Evolutionary conservation across 2,113 vertebrate species (phyloP), one percentile per base, ranked within the genome.

Genomic region (Callithrix jacchus): DNA sequence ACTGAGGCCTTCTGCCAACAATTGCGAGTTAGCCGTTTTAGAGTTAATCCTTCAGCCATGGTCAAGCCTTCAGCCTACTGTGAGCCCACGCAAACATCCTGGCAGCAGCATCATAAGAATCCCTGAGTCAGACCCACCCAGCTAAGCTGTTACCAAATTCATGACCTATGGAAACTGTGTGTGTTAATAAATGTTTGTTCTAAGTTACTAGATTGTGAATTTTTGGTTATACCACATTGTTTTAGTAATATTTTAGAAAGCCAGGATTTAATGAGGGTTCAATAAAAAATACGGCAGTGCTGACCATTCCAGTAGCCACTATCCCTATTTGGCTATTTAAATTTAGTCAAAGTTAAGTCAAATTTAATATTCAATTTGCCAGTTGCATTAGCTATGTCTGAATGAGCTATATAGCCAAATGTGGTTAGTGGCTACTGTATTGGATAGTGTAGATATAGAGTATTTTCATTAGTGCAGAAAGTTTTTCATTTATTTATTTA

Each of bases 221-320:
- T 42, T 74, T 70, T 91, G 84, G 45, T 45, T 79, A 74, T 20
- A 20, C 5, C 74, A 76, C 12, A 42, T 71, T 40, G 4, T n/a
- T 95, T 83, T 73, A n/a, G 21, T 79, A 73, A 58, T 77, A 87
- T 79, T 83, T 85, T 79, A 14, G 40, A 90, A 89, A 90, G 47
- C 3, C 47, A 90, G 30, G 42, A 40, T 92, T 87, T 79, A 54
- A 77, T 7, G 21, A 42, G 45, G 14, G 23, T 73, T 90, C 23
- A 32, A 49, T 14, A n/a, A 93, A 89, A 52, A 25, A 37, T 61
- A 76, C 2, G 74, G 35, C 6, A 45, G 18, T 89, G 56, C 17
- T 73, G 61, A 10, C 21, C 27, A 45, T 90, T 82, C 71, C 0
- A 68, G 20, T 74, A 84, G 77, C 25, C 70, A 74, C 20, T n/a